Percentiles rank a stretch among this genome's conserved stretches.
phyloP scores from a whole-genome alignment of 2,888 invertebrate species.

The Caenorhabditis wallacei region DNA sequence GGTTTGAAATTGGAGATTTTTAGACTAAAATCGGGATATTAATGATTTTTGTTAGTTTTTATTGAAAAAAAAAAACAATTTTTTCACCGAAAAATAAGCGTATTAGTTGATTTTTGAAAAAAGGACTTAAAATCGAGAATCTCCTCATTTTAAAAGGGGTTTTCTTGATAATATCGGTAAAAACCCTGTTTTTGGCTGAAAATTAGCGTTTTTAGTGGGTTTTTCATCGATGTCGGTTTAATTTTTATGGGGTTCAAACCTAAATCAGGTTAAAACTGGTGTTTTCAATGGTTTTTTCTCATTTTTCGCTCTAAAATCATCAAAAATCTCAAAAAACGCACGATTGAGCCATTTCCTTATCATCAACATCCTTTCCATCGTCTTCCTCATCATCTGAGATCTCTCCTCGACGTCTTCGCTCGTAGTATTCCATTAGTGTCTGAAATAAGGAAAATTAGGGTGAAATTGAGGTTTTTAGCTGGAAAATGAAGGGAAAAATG shows the following conservation, averaged over 20 bases:
- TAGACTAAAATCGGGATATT: no score
- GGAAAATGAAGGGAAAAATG: neutral
- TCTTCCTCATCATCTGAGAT: slow-evolving; percentile 69
- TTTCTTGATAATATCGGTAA: no score
- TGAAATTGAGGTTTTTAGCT: neutral
- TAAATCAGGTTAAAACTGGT: no score
- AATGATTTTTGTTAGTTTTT: neutral
- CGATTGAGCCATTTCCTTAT: slow-evolving; percentile 73
- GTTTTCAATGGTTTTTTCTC: neutral
- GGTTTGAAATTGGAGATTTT: neutral
- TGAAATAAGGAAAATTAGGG: slow-evolving; percentile 40
- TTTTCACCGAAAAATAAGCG: no score
- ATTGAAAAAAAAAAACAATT: no score
- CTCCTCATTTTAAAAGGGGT: no score
- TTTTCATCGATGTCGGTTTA: no score
- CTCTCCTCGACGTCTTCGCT: slow-evolving; percentile 68
- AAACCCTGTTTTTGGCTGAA: no score
- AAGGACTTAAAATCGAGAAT: no score
- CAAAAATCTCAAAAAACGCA: slow-evolving; percentile 5
- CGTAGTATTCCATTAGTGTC: slow-evolving; percentile 73
- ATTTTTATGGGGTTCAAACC: no score
- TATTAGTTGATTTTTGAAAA: no score
- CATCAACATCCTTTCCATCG: slow-evolving; percentile 72
- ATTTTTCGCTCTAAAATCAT: neutral
- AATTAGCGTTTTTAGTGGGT: no score